A percentile compares a stretch with the other conserved stretches of the same genome.
Evolutionary conservation across 2,888 invertebrate genomes (phyloP).

Genomic region (Machimus atricapillus): DNA sequence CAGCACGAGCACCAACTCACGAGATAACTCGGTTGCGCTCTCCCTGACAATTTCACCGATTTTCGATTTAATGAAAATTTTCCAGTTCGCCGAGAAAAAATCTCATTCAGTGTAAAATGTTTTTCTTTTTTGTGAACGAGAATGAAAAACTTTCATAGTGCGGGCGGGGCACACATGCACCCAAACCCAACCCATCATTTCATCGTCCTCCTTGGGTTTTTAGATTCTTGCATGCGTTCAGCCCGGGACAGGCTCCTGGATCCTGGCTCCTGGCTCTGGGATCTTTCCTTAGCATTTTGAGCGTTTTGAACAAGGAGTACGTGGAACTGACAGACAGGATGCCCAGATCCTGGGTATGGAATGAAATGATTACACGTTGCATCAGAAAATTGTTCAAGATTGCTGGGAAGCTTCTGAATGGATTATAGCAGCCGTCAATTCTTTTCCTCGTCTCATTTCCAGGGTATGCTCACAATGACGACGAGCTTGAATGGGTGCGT

Average conservation of each 20-base stretch:
- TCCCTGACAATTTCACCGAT: constrained; percentile 44
- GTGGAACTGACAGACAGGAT: constrained; percentile 1
- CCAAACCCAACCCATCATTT: neutral
- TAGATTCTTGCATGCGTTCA: neutral
- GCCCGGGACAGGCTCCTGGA: neutral
- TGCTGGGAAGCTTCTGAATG: constrained; percentile 16
- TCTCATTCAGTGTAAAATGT: constrained; percentile 13
- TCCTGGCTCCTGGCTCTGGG: neutral
- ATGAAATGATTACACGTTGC: constrained; percentile 30
- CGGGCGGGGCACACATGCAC: neutral
- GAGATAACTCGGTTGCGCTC: neutral
- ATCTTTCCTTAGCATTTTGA: neutral
- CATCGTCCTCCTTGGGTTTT: neutral
- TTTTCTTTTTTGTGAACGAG: neutral
- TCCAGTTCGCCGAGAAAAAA: constrained; percentile 57
- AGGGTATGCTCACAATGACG: neutral
- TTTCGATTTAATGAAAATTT: constrained; percentile 61
- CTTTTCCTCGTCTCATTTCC: constrained; percentile 1
- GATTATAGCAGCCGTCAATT: constrained; percentile 37
- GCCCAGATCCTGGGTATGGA: neutral
- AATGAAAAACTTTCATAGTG: neutral
- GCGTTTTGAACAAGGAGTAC: neutral
- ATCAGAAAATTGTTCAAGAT: constrained; percentile 27
- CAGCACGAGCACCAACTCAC: constrained; percentile 33
- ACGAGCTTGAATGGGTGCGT: constrained; percentile 25